Percentiles rank a stretch among this genome's conserved stretches.
phyloP scores from a whole-genome alignment of 2,113 vertebrate species.

The Zeus faber region DNA sequence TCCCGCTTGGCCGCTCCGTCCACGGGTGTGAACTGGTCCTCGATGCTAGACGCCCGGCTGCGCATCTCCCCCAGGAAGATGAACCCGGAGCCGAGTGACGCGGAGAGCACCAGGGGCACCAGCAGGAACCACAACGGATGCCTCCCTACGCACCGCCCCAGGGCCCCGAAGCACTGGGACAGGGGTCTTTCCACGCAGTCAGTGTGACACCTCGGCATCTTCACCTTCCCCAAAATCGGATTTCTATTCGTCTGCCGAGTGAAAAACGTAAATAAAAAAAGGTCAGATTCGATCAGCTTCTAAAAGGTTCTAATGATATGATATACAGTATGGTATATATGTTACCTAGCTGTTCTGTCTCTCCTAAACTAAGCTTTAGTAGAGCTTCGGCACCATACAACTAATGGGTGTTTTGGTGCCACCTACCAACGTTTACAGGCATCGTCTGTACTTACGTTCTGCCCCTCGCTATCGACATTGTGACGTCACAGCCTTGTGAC shows the following conservation, averaged over 20 bases:
- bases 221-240: not conserved
- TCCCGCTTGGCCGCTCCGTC: slow-evolving; percentile 69
- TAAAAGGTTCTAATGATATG: too few relatives aligned
- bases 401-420: too few relatives aligned
- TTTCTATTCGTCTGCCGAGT: too few relatives aligned
- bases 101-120: slow-evolving; percentile 56
- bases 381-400: too few relatives aligned
- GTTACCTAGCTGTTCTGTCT: too few relatives aligned
- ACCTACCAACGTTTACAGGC: too few relatives aligned
- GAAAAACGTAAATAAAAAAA: too few relatives aligned
- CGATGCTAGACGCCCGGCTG: slow-evolving; percentile 56
- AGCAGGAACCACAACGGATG: slow-evolving; percentile 72
- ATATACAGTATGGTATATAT: too few relatives aligned
- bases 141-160: slow-evolving; percentile 58
- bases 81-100: slow-evolving; percentile 61
- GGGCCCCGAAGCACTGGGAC: slow-evolving; percentile 41
- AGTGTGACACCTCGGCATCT: slow-evolving; percentile 42
- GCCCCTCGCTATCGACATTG: too few relatives aligned
- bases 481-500: too few relatives aligned
- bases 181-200: slow-evolving; percentile 69
- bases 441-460: too few relatives aligned
- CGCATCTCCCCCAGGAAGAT: slow-evolving; percentile 39
- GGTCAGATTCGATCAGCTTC: not conserved
- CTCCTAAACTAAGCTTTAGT: too few relatives aligned
- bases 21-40: slow-evolving; percentile 71